Evolutionary conservation across 1,140 invertebrate genomes (phyloP).

Genomic region (Andricus grossulariae): DNA sequence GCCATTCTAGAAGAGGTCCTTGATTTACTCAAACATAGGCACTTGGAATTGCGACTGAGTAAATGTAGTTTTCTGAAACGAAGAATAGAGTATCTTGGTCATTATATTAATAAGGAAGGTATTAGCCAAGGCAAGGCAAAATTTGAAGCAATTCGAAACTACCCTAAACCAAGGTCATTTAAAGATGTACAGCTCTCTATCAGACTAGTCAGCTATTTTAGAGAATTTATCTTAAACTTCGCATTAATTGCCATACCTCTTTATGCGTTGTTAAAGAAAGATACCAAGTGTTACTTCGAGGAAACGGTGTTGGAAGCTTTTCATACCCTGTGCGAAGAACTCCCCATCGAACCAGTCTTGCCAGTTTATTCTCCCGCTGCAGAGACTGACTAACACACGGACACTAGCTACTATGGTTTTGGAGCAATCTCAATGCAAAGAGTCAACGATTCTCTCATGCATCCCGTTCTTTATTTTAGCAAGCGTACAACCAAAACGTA

Average conservation of each 20-base stretch:
- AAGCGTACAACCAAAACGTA: conserved; percentile 57
- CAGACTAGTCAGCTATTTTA: conserved; percentile 64
- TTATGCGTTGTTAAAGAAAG: conserved; percentile 59
- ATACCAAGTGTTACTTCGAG: conserved; percentile 35
- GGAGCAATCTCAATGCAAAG: conserved; percentile 61
- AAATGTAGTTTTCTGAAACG: background rate
- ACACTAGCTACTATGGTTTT: conserved; percentile 35
- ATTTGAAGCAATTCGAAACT: background rate
- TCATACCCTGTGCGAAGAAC: background rate
- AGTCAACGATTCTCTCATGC: conserved; percentile 50
- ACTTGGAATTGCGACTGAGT: background rate
- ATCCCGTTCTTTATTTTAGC: conserved; percentile 71
- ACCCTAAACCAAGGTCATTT: conserved; percentile 44
- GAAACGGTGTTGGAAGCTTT: conserved; percentile 34
- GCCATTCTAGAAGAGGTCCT: background rate
- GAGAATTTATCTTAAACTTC: conserved; percentile 60
- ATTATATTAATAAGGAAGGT: background rate
- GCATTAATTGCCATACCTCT: conserved; percentile 62
- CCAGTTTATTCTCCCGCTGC: background rate
- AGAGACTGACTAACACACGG: background rate
- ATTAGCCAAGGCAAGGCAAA: background rate
- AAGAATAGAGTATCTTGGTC: background rate
- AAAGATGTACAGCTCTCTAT: conserved; percentile 64
- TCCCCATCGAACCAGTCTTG: background rate
- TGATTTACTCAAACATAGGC: background rate